These are phyloP conservation scores for Lethenteron reissneri DNA, from an alignment of 2,113 vertebrate species.

Conservation along the genomic window DNA sequence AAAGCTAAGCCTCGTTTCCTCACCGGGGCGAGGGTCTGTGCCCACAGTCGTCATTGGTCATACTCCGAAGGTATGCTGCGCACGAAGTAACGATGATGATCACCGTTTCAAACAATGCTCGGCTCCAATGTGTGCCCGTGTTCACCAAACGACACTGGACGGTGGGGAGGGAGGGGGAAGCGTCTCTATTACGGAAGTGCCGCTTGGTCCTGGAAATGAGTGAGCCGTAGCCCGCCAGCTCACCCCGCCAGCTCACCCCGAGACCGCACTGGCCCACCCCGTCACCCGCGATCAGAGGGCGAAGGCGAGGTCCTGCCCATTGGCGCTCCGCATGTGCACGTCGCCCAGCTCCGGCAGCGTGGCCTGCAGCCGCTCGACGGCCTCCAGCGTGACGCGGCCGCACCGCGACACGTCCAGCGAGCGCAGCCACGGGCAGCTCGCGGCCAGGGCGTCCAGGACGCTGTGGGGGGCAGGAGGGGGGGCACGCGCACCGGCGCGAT, in stretches of 20 bases:
- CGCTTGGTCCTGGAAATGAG: not conserved
- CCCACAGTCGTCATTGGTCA: too few relatives aligned
- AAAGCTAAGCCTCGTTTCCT: too few relatives aligned
- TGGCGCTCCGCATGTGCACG: constrained; percentile 26
- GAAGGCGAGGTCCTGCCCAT: constrained; percentile 22
- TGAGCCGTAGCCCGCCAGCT: not conserved
- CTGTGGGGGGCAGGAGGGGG: constrained; percentile 17
- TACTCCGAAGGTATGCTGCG: too few relatives aligned
- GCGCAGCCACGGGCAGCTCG: constrained; percentile 29
- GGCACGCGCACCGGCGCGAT: not conserved
- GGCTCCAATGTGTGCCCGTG: too few relatives aligned
- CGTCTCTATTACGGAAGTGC: not conserved
- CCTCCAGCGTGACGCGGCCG: constrained; percentile 23
- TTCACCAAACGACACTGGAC: constrained; percentile 11
- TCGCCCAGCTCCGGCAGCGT: constrained; percentile 33
- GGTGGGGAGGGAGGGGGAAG: not conserved
- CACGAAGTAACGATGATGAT: too few relatives aligned
- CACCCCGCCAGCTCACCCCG: too few relatives aligned
- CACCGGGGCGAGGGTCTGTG: too few relatives aligned
- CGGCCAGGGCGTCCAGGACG: constrained; percentile 24
- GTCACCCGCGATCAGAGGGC: constrained; percentile 13
- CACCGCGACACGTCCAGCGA: constrained; percentile 42
- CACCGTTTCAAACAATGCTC: too few relatives aligned
- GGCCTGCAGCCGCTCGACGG: constrained; percentile 27
- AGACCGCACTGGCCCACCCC: too few relatives aligned